Percentiles rank a stretch among this genome's conserved stretches.
These are phyloP conservation scores for Antechinus stuartii DNA, from an alignment of 2,113 vertebrate species.

Conservation along the genomic window DNA sequence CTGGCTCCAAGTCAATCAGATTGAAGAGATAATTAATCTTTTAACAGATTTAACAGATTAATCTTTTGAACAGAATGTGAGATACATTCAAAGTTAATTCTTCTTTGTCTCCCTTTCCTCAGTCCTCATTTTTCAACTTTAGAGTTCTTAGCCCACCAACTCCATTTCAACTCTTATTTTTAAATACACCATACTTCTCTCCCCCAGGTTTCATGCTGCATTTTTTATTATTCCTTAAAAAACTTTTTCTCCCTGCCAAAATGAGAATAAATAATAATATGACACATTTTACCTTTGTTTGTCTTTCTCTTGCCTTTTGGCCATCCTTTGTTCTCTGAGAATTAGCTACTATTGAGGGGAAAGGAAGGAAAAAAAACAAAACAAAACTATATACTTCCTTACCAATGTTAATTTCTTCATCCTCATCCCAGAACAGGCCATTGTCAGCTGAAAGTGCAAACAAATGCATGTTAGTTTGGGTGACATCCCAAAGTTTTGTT, in stretches of 20 bases:
- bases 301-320: neutral
- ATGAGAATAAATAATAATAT: neutral
- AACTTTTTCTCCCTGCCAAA: neutral
- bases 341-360: neutral
- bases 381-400: neutral
- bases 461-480: neutral
- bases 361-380: neutral
- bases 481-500: neutral
- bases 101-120: neutral
- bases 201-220: neutral
- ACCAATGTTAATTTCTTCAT: neutral
- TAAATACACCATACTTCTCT: neutral
- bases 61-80: neutral
- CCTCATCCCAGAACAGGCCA: neutral
- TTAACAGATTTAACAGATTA: no score
- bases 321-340: neutral
- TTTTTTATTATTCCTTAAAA: constrained; percentile 21
- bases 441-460: neutral
- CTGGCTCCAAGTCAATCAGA: neutral
- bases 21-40: no score
- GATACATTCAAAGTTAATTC: neutral
- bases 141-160: neutral
- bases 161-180: neutral
- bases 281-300: neutral
- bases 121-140: neutral